phyloP scores from a whole-genome alignment of 1,140 invertebrate genomes.

The Bombus terrestris region DNA sequence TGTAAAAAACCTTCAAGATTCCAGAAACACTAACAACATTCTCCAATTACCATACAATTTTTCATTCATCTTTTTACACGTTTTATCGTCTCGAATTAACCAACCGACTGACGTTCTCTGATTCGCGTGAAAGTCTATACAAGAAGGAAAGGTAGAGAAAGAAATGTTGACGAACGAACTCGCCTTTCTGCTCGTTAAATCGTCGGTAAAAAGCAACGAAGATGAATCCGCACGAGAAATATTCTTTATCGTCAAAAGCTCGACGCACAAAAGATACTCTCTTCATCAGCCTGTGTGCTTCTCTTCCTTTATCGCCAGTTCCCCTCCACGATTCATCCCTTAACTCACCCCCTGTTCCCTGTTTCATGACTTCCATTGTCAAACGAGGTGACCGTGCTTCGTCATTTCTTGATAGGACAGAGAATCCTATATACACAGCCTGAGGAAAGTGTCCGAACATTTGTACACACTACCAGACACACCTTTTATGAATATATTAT shows the following conservation, averaged over 20 bases:
- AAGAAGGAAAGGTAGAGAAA: not conserved
- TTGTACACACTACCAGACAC: too few relatives aligned
- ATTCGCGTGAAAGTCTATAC: not conserved
- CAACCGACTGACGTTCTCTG: not conserved
- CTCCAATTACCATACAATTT: not conserved
- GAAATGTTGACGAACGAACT: not conserved
- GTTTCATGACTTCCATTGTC: not conserved
- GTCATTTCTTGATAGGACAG: not conserved
- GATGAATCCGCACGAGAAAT: constrained; percentile 30
- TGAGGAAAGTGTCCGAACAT: not conserved
- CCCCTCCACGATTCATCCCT: not conserved
- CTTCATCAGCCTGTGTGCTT: not conserved
- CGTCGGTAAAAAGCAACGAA: constrained; percentile 1
- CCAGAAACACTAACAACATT: not conserved
- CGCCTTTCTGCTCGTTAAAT: constrained; percentile 40
- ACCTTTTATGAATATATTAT: too few relatives aligned
- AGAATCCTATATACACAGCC: not conserved
- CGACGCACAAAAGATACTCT: constrained; percentile 28
- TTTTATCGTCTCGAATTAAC: not conserved
- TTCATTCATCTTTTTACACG: not conserved
- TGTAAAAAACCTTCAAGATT: not conserved
- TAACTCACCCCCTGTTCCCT: too few relatives aligned
- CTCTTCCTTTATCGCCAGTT: not conserved
- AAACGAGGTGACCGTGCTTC: constrained; percentile 8
- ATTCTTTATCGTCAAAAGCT: constrained; percentile 37